Evolutionary conservation across 2,888 invertebrate genomes (phyloP).

Genomic region (Mesopsocus fuscifrons): DNA sequence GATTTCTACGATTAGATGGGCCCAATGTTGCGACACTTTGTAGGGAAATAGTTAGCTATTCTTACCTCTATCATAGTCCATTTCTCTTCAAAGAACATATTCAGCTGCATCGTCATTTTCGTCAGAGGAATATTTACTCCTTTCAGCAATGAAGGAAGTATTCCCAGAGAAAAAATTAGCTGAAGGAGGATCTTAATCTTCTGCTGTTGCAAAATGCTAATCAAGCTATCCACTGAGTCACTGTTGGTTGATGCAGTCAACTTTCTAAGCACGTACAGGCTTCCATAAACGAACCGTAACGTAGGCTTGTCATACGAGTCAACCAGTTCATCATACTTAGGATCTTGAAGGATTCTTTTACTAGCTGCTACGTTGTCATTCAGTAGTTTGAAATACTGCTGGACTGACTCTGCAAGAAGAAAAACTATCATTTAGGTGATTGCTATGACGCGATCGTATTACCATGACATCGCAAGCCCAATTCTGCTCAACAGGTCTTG

Average conservation of each 20-base stretch:
- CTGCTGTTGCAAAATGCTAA: constrained; percentile 49
- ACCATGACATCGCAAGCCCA: too few species aligned
- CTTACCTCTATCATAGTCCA: constrained; percentile 28
- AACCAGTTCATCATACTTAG: too few species aligned
- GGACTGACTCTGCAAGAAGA: too few species aligned
- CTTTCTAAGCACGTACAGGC: not conserved
- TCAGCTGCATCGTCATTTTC: constrained; percentile 1
- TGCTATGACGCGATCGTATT: too few species aligned
- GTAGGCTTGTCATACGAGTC: not conserved
- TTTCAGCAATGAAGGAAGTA: constrained; percentile 42
- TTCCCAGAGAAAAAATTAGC: constrained; percentile 41
- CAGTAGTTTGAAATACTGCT: too few species aligned
- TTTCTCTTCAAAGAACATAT: constrained; percentile 17
- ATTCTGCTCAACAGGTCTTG: too few species aligned
- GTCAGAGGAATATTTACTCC: constrained; percentile 36
- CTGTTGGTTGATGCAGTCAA: not conserved
- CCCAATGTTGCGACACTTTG: too few species aligned
- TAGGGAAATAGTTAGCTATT: too few species aligned
- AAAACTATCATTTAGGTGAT: too few species aligned
- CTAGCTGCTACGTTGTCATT: too few species aligned
- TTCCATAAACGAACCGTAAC: not conserved
- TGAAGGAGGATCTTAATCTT: constrained; percentile 39
- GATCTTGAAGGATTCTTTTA: too few species aligned
- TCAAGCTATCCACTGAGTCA: constrained; percentile 15
- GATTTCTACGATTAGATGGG: too few species aligned